Percentiles rank a stretch among this genome's conserved stretches.
Evolutionary conservation across 2,113 vertebrate species (phyloP).

Genomic region (Corythornis cristatus): DNA sequence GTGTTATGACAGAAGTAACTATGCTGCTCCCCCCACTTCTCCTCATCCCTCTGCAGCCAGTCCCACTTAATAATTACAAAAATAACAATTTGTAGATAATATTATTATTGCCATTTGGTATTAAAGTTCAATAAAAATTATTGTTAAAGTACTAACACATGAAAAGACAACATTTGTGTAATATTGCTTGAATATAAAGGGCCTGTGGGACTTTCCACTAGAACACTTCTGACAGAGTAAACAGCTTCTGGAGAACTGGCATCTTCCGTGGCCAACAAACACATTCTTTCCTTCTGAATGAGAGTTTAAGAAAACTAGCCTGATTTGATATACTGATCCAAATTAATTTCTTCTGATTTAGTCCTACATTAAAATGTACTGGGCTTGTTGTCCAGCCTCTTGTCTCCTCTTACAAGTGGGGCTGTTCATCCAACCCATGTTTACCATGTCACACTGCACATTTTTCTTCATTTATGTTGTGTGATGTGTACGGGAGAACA

Average conservation of each 20-base stretch:
- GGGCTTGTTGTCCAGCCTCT: background rate
- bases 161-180: background rate
- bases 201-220: background rate
- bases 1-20: background rate
- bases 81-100: background rate
- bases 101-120: background rate
- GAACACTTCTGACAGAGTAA: background rate
- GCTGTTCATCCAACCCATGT: fast-evolving
- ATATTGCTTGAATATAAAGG: background rate
- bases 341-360: background rate
- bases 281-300: background rate
- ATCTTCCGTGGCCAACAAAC: background rate
- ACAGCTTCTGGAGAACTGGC: background rate
- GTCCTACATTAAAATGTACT: background rate
- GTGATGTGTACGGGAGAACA: background rate
- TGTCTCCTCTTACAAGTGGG: background rate
- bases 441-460: fast-evolving
- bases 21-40: background rate
- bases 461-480: background rate
- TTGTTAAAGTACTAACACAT: background rate
- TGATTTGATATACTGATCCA: background rate
- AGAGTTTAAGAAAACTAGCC: background rate
- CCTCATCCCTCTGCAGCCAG: background rate
- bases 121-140: background rate
- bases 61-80: background rate